Base-by-base conservation (phyloP, 2,113 vertebrate species). In the Barnardius zonarius region DNA sequence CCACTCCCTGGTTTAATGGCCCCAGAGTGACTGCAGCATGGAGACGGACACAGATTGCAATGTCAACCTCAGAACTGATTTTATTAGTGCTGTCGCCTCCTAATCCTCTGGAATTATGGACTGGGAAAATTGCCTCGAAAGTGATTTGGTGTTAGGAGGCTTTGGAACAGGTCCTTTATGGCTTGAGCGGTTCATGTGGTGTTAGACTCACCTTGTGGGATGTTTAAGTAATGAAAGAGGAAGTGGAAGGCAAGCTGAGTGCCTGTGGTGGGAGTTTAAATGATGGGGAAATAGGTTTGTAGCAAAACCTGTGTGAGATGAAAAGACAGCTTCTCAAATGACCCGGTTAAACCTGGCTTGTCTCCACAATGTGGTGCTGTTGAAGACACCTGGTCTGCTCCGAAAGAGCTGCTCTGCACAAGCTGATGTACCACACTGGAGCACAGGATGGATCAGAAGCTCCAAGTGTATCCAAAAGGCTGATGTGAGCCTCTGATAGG, bases 341-440 rank as follows among this genome's bases (percentile, higher is more conserved):
- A 64, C 28, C 74, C 24, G 17, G 59, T 44, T 48, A 77, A 92
- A 48, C 35, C 46, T 3, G 9, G 27, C 52, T 74, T 55, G 16
- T 54, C 24, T 76, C 37, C 63, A 28, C 19, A 63, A 9, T 0
- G 1, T 11, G 17, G 6, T 74, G 6, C 2, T 0, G 23, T 12
- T 54, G 44, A 64, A 59, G 82, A 27, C 59, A 67, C 33, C 28
- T 27, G 28, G 28, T 22, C 48, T 78, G 43, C 49, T 83, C 43
- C 8, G 59, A 30, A 41, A 25, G 33, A 44, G 25, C 9, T 7
- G 59, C 64, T 77, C 28, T 24, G 57, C 52, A 68, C 24, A 10
- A 63, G 17, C 18, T 48, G n/a, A 31, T 62, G 28, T 37, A 35
- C 48, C 41, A 48, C 52, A n/a, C 68, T 54, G 55, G 43, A 28